A percentile compares a stretch with the other conserved stretches of the same genome.
These are phyloP conservation scores for Halcyon smyrnensis DNA, from an alignment of 2,797 vertebrate genomes.

Conservation along the genomic window DNA sequence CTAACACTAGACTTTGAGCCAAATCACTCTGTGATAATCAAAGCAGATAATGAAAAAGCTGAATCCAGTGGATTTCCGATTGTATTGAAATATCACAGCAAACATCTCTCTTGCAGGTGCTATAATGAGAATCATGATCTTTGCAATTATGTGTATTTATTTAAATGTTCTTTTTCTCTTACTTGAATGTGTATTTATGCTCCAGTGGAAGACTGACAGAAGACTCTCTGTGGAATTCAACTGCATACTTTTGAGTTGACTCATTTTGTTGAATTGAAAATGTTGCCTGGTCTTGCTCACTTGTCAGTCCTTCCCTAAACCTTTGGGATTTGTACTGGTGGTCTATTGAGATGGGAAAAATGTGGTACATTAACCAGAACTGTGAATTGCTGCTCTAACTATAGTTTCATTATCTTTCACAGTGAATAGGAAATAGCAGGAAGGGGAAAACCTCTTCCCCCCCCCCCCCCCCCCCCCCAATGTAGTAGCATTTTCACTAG, in stretches of 20 bases:
- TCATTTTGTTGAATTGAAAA: background rate
- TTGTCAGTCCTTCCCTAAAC: background rate
- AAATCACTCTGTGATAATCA: background rate
- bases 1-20: background rate
- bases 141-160: background rate
- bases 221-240: background rate
- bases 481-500: background rate
- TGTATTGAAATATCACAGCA: background rate
- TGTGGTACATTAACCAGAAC: background rate
- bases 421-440: background rate
- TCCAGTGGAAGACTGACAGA: background rate
- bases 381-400: background rate
- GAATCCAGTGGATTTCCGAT: constrained; percentile 33
- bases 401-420: background rate
- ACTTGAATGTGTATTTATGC: background rate
- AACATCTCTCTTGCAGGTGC: background rate
- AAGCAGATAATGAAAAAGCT: background rate
- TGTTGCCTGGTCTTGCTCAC: background rate
- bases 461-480: background rate
- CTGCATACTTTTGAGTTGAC: background rate
- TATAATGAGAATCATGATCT: background rate
- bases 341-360: background rate
- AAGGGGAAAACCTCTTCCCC: background rate
- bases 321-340: background rate
- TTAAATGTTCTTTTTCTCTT: background rate